Base-by-base conservation (phyloP, 2,113 vertebrate genomes). In the Xerus inauris region DNA sequence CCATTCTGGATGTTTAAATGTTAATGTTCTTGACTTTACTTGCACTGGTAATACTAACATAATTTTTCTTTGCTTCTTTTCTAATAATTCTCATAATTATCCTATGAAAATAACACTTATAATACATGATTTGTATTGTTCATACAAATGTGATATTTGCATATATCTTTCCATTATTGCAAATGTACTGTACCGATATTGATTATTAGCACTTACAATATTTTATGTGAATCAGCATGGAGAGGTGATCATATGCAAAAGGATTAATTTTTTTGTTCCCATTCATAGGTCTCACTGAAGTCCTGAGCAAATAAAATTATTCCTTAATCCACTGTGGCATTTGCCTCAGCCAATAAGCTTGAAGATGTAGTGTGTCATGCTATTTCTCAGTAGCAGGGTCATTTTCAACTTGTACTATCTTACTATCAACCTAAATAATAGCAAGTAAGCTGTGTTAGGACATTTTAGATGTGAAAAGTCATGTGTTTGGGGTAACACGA, bases 331-430 rank as follows among this genome's bases (percentile, higher is more conserved):
- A 59, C 84, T 97, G 73, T 97, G 97, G 62, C 97, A 40, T 96
- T 98, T 97, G 89, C 95, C 95, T 97, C 40, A 96, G 90, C 96
- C 95, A 88, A 98, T 97, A 96, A 97, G 98, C 98, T 98, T 98
- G 97, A 98, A 99, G 99, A 98, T 99, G 99, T 99, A 99, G 99
- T 99, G 99, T 99, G 99, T 99, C 99, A 99, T 99, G 99, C 99
- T 99, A 99, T 99, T 99, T 99, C 98, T 98, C 98, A 97, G 76
- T 54, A 49, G 97, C 89, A 98, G 97, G 97, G 97, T 92, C 95
- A 97, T 28, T 12, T 97, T 86, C 95, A 97, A 79, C 92, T 93
- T 73, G 96, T 24, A 49, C n/a, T 89, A 30, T 89, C 65, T 38
- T 77, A 72, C 64, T 87, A 12, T 45, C 87, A 59, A 35, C 62